A percentile compares a stretch with the other conserved stretches of the same genome.
phyloP scores from a whole-genome alignment of 2,113 vertebrate genomes.

The Silurus asotus region DNA sequence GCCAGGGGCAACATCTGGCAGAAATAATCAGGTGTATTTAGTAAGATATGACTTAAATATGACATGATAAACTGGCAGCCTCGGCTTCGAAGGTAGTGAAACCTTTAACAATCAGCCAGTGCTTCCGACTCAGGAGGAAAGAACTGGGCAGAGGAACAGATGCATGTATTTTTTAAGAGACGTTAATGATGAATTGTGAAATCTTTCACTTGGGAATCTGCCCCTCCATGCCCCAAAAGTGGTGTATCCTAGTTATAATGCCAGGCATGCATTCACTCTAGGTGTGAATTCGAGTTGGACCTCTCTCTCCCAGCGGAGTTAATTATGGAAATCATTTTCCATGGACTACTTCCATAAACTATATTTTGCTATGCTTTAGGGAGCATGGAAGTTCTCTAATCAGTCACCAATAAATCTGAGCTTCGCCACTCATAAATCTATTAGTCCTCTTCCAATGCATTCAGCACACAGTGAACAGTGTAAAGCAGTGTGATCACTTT shows the following conservation, averaged over 20 bases:
- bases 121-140: neutral
- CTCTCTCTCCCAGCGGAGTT: slow-evolving; percentile 47
- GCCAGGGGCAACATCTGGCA: slow-evolving; percentile 36
- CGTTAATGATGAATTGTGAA: slow-evolving; percentile 34
- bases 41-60: neutral
- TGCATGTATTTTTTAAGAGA: slow-evolving; percentile 23
- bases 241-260: slow-evolving; percentile 43
- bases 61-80: neutral
- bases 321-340: slow-evolving; percentile 54
- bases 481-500: neutral
- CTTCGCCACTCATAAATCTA: slow-evolving; percentile 24
- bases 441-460: slow-evolving; percentile 23
- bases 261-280: slow-evolving; percentile 39
- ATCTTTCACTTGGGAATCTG: slow-evolving; percentile 15
- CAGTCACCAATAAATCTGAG: slow-evolving; percentile 13
- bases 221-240: slow-evolving; percentile 23
- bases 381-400: slow-evolving; percentile 11
- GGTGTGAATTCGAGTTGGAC: slow-evolving; percentile 27
- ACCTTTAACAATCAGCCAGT: slow-evolving; percentile 9
- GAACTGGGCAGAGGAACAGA: neutral
- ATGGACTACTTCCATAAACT: slow-evolving; percentile 50
- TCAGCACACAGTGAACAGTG: slow-evolving; percentile 1
- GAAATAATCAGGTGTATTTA: slow-evolving; percentile 32
- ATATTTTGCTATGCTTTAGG: slow-evolving; percentile 31
- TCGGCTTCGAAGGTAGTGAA: neutral